Base-by-base conservation (phyloP, 2,888 invertebrate species). In the Sisyra terminalis region DNA sequence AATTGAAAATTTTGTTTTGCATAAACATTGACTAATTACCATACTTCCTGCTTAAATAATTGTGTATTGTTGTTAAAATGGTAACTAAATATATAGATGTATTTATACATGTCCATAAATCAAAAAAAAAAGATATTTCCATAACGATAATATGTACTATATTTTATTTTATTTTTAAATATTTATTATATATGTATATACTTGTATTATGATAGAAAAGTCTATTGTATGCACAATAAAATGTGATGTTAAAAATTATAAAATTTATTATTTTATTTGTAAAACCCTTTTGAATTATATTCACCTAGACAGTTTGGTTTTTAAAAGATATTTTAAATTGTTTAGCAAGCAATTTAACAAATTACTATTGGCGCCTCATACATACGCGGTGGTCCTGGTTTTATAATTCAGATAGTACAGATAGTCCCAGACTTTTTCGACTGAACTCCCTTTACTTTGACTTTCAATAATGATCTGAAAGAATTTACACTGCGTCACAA, bases 101-200 rank as follows among this genome's bases (percentile, higher is more conserved):
- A 43, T 31, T 38, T 18, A 37, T 38, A 38, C 31, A 37, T 37
- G 37, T 37, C 37, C 37, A 37, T 43, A 43, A 31, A 61, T 63
- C 62, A 63, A 57, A 30, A 29, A 32, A 40, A 40, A 32, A 34
- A 60, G 56, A 38, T 43, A 57, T 62, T 62, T 62, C 59, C 60
- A 59, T 57, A 53, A 40, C 30, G 34, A 41, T 41, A 29, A 18
- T 34, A 34, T 41, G 41, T 41, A 41, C 41, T 41, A 41, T 41
- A 41, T 41, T 40, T 41, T 41, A 41, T 41, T 55, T 57, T 61
- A 47, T 47, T 45, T 44, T 42, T 45, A 45, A 45, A 47, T 51
- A 55, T 60, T 60, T 59, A 41, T 32, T 63, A 62, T 63, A 61
- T 63, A 63, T 64, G 64, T 64, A 64, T 60, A 64, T 64, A 64